Conservation (phyloP, 2,113 vertebrate genomes). For the Clarias gariepinus region DNA sequence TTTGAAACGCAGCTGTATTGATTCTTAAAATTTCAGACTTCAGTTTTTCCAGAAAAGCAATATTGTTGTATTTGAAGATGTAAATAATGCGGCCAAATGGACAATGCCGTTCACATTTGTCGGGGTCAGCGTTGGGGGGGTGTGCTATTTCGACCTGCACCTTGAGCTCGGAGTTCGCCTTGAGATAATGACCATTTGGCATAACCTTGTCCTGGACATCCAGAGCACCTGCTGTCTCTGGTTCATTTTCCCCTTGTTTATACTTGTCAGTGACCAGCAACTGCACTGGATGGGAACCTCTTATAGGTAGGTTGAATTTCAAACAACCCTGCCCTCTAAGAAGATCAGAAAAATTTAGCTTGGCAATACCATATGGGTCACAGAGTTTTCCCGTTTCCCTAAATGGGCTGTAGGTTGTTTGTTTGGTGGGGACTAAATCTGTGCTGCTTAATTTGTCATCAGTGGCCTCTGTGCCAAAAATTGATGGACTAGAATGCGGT, state of each 20-base stretch:
- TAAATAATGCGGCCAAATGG: slow-evolving; percentile 77
- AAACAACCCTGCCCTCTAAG: slow-evolving; percentile 71
- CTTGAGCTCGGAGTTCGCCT: slow-evolving; percentile 75
- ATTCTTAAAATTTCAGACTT: slow-evolving; percentile 70
- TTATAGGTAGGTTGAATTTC: slow-evolving; percentile 69
- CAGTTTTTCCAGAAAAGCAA: slow-evolving; percentile 61
- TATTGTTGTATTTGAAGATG: slow-evolving; percentile 66
- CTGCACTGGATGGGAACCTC: slow-evolving; percentile 55
- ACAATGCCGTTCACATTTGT: slow-evolving; percentile 8
- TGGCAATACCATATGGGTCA: slow-evolving; percentile 74
- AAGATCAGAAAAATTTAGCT: slow-evolving; percentile 74
- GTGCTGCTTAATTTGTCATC: slow-evolving; percentile 58
- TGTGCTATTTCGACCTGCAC: slow-evolving; percentile 74
- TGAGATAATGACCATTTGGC: slow-evolving; percentile 72
- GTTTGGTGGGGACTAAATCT: slow-evolving; percentile 43
- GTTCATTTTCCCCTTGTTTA: not conserved
- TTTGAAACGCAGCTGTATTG: slow-evolving; percentile 72
- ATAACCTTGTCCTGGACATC: slow-evolving; percentile 36
- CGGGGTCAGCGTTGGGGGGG: slow-evolving; percentile 48
- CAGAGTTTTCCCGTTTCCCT: slow-evolving; percentile 34
- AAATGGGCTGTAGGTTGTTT: slow-evolving; percentile 50
- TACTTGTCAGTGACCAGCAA: not conserved
- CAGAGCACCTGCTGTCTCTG: not conserved
- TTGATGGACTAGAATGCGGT: slow-evolving; percentile 22
- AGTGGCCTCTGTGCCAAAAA: slow-evolving; percentile 64